Base-by-base conservation (phyloP, 2,888 invertebrate genomes). In the Ormyrus thymus region DNA sequence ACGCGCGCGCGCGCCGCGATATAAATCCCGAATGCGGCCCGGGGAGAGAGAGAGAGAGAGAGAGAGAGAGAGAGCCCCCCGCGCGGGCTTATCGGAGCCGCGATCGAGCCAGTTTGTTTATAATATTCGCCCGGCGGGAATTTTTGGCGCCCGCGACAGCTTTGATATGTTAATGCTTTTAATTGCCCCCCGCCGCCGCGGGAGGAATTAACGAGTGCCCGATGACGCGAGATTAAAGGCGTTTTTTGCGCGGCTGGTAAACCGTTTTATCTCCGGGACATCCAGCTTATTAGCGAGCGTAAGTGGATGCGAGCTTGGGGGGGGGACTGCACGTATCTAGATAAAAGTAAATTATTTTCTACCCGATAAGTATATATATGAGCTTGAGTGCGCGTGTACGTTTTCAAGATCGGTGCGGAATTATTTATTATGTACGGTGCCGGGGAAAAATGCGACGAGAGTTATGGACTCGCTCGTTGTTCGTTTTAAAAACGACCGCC, bases 1-100 rank as follows among this genome's bases (percentile, higher is more conserved):
- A 45, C 65, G 55, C 48, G 15, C 8, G 43, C 46, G 13, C 15
- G 43, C 45, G n/a, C 51, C 72, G 62, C 29, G 11, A 8, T 13
- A 72, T 73, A 73, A 64, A 55, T 56, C 56, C 56, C 55, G 72
- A 73, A 73, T 65, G n/a, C 43, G 3, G n/a, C 29, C 66, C 7
- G 9, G 8, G 7, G 7, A 59, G 59, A 64, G 46, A 48, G 29
- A 64, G 48, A 64, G 15, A 64, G 46, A 48, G 53, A n/a, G 7
- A 59, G 59, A 64, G 46, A 48, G 29, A 64, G 48, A 64, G n/a
- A n/a, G 53, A 48, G n/a, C n/a, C n/a, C n/a, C n/a, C 29, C 29
- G 29, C 29, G 29, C 15, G 13, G 13, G 50, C 7, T 69, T 69
- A 10, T 15, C 46, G 10, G 69, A 13, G 10, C 8, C 46, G 15